Evolutionary conservation across 2,797 vertebrate species (phyloP), one percentile per base, ranked within the genome.

Genomic region (Danio tinwini): DNA sequence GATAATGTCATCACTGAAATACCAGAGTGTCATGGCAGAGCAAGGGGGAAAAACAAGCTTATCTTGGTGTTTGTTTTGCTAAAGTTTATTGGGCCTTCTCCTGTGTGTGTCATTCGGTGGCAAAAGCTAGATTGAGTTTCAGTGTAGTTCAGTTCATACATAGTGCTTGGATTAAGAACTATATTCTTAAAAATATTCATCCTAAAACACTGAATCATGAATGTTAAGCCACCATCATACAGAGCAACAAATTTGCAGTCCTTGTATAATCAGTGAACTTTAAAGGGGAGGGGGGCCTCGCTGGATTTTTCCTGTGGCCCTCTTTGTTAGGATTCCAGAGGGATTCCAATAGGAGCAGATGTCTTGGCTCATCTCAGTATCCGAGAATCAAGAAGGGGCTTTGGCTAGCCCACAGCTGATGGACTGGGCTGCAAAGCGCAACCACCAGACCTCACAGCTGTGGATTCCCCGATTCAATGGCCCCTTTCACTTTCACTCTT

Each of bases 381-480:
- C 69, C 61, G 37, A 44, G 65, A 71, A 62, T 78, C 65, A 76
- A 47, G 44, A 68, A 81, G 47, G 74, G 87, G 81, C 82, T 82
- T 85, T 81, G 86, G 87, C 84, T 86, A 58, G 37, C 19, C 63
- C 84, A 83, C 85, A 88, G 90, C 87, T 90, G 89, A 89, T 47
- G 4, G 75, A 56, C 59, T 76, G 73, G 77, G 75, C 58, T 77
- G 61, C 74, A 39, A 14, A 73, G 19, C 67, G 58, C 45, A 61
- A 67, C 64, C 73, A 53, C 62, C 64, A 68, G 78, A 83, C 72
- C 42, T 12, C 74, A 82, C 85, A 90, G 91, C 87, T 88, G 90
- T 90, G 87, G 84, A 81, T 85, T 85, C 85, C 79, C 81, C 86
- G 87, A 86, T 81, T 87, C 82, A 90, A 91, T 89, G 87, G 75